Conservation (phyloP, 2,113 vertebrate species). For the Puntigrus tetrazona region DNA sequence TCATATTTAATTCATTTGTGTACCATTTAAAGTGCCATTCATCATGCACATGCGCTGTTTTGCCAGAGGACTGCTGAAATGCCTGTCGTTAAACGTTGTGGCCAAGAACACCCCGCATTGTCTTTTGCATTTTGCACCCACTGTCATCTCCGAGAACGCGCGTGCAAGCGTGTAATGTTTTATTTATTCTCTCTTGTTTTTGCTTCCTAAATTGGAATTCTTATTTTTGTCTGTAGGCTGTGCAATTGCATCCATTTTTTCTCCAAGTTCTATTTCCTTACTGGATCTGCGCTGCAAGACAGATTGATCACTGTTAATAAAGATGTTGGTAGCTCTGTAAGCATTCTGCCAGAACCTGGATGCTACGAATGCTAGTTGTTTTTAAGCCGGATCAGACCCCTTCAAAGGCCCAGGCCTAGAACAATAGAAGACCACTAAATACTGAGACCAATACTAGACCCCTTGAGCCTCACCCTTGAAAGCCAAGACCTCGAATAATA, state of each 20-base stretch:
- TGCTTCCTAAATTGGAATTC: conserved; percentile 3
- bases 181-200: conserved; percentile 33
- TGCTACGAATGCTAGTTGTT: neutral
- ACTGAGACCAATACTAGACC: neutral
- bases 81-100: conserved; percentile 33
- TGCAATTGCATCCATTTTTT: neutral
- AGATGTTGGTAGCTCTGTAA: neutral
- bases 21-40: conserved; percentile 64
- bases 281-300: neutral
- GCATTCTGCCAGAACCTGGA: neutral
- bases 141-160: neutral
- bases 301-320: neutral
- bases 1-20: conserved; percentile 73
- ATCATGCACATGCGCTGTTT: conserved; percentile 64
- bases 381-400: neutral
- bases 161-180: conserved; percentile 28
- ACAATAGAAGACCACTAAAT: neutral
- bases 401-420: neutral
- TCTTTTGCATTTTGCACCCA: conserved; percentile 20
- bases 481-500: neutral
- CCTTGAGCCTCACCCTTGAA: neutral
- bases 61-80: conserved; percentile 62
- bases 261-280: neutral
- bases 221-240: conserved; percentile 6
- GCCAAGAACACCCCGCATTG: conserved; percentile 23